Percentiles rank a stretch among this genome's conserved stretches.
phyloP scores from a whole-genome alignment of 2,888 invertebrate species.

The Phorcus lineatus region DNA sequence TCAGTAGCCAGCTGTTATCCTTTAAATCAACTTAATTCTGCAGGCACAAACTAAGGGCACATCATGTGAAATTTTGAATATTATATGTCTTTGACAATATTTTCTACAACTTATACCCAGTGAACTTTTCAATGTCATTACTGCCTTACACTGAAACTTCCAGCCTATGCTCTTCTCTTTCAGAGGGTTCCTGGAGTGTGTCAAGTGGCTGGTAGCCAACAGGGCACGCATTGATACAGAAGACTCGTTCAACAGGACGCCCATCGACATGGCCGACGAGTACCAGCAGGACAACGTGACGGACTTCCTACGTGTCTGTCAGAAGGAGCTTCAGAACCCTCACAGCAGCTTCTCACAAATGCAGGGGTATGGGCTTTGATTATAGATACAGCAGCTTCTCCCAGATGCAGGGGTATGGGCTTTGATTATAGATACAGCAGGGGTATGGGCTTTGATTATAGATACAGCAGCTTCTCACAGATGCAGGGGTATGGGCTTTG shows the following conservation, averaged over 20 bases:
- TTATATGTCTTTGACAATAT: no score
- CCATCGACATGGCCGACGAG: constrained; percentile 63
- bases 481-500: no score
- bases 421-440: no score
- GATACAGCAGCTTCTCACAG: no score
- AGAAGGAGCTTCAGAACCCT: constrained; percentile 58
- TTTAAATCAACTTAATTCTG: no score
- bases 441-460: no score
- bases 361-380: not conserved
- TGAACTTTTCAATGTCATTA: not conserved
- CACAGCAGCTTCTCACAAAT: constrained; percentile 59
- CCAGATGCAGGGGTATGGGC: no score
- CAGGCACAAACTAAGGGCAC: no score
- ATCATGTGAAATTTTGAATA: no score
- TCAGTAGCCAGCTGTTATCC: no score
- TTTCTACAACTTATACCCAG: no score
- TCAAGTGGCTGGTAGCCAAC: constrained; percentile 72
- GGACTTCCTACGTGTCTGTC: constrained; percentile 60
- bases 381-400: no score
- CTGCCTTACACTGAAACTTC: not conserved
- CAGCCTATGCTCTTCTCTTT: constrained; percentile 17
- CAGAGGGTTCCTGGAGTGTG: constrained; percentile 70
- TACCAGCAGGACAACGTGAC: constrained; percentile 61
- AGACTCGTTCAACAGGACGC: constrained; percentile 63
- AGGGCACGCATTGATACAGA: constrained; percentile 54